A percentile compares a stretch with the other conserved stretches of the same genome.
Evolutionary conservation across 2,113 vertebrate genomes (phyloP).

Genomic region (Poeciliopsis prolifica): DNA sequence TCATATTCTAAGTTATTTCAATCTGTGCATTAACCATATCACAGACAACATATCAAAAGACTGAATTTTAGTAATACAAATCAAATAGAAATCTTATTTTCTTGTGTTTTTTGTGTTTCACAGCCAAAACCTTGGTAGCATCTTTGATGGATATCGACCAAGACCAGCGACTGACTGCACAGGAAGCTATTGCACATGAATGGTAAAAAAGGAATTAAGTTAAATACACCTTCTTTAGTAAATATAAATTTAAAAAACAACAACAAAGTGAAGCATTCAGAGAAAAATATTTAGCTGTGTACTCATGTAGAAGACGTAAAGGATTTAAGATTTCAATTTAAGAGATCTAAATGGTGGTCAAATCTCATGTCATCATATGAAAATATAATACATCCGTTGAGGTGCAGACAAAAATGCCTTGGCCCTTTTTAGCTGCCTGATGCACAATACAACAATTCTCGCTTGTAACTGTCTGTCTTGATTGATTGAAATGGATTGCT

Average conservation of each 20-base stretch:
- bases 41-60: background rate
- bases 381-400: background rate
- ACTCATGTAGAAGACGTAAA: background rate
- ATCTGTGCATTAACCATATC: background rate
- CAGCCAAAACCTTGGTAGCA: slow-evolving; percentile 93
- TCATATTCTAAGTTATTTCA: background rate
- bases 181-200: slow-evolving; percentile 96
- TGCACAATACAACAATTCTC: background rate
- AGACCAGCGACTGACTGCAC: slow-evolving; percentile 93
- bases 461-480: background rate
- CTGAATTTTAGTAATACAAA: background rate
- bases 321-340: background rate
- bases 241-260: no score
- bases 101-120: slow-evolving; percentile 32
- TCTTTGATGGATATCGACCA: slow-evolving; percentile 98
- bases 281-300: no score
- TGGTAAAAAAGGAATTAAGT: slow-evolving; percentile 79
- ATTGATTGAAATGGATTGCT: background rate
- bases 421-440: background rate
- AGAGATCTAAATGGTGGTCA: background rate
- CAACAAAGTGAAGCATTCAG: no score
- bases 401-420: background rate
- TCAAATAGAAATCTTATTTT: background rate
- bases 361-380: background rate
- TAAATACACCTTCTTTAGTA: background rate